phyloP scores from a whole-genome alignment of 2,113 vertebrate species.

The Bos indicus region DNA sequence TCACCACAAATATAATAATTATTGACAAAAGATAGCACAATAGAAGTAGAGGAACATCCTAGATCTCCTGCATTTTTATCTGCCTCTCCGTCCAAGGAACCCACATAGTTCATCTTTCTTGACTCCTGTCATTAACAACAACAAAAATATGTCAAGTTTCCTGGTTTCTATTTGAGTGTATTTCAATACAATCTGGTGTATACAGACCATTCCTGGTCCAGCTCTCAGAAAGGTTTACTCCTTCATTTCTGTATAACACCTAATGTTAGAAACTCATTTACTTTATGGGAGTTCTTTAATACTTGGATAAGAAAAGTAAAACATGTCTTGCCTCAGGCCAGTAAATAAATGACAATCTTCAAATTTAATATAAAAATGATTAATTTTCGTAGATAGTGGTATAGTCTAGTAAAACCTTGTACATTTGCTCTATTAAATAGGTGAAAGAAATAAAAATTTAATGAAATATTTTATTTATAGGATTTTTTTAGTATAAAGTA shows the following conservation, averaged over 20 bases:
- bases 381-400: conserved; percentile 51
- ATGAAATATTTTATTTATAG: conserved; percentile 51
- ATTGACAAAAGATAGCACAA: not conserved
- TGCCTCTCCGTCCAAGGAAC: not conserved
- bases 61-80: not conserved
- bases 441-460: conserved; percentile 38
- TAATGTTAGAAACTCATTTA: conserved; percentile 68
- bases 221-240: conserved; percentile 27
- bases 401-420: conserved; percentile 33
- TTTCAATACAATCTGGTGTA: conserved; percentile 5
- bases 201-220: conserved; percentile 29
- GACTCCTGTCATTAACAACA: not conserved
- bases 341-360: conserved; percentile 62
- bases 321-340: conserved; percentile 31
- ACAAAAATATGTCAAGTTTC: not conserved
- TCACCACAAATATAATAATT: not conserved
- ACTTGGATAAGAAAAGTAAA: conserved; percentile 61
- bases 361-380: conserved; percentile 70
- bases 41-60: not conserved
- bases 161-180: conserved; percentile 21
- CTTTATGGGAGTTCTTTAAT: conserved; percentile 56
- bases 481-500: not conserved
- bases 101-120: not conserved
- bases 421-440: conserved; percentile 51
- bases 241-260: conserved; percentile 30